phyloP scores from a whole-genome alignment of 2,113 vertebrate species.

The Marmota monax region DNA sequence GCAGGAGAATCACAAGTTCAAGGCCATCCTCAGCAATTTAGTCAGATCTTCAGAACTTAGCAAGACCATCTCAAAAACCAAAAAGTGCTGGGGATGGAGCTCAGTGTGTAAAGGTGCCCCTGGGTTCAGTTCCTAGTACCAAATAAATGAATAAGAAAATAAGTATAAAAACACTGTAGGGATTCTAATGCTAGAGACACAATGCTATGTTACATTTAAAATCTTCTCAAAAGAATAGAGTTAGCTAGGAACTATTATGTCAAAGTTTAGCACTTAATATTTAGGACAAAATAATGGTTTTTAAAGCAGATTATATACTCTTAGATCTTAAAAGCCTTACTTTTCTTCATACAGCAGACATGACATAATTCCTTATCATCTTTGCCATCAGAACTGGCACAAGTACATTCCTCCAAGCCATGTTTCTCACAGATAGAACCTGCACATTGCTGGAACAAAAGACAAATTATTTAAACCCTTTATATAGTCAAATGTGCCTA shows the following conservation, averaged over 20 bases:
- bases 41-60: too few relatives aligned
- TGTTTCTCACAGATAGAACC: slow-evolving; percentile 97
- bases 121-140: not conserved
- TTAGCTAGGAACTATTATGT: not conserved
- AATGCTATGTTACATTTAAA: not conserved
- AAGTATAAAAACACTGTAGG: not conserved
- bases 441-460: slow-evolving; percentile 92
- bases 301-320: not conserved
- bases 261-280: slow-evolving; percentile 38
- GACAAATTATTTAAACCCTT: slow-evolving; percentile 29
- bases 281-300: not conserved
- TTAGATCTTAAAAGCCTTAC: slow-evolving; percentile 87
- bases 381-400: slow-evolving; percentile 90
- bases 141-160: not conserved
- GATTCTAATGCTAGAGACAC: not conserved
- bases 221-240: not conserved
- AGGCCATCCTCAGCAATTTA: too few relatives aligned
- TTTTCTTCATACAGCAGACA: slow-evolving; percentile 97
- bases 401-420: slow-evolving; percentile 95
- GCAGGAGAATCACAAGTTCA: too few relatives aligned
- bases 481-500: slow-evolving; percentile 35
- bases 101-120: too few relatives aligned
- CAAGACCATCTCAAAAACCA: too few relatives aligned
- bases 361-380: slow-evolving; percentile 96
- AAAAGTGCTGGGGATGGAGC: too few relatives aligned